Evolutionary conservation across 2,113 vertebrate genomes (phyloP).

Genomic region (Pica pica): DNA sequence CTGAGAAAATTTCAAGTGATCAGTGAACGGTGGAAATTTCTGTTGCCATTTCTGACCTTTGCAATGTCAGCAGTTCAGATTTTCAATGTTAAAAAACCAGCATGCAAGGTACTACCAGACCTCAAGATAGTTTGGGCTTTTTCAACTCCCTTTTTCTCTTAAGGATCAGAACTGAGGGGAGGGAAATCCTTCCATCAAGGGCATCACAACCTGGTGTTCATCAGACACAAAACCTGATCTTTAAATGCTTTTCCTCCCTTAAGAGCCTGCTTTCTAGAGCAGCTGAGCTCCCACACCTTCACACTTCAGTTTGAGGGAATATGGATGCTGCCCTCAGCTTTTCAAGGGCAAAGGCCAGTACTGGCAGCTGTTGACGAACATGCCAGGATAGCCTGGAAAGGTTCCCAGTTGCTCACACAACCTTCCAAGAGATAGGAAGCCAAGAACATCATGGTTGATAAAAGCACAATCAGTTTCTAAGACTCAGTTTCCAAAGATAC

Average conservation of each 20-base stretch:
- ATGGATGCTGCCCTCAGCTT: background rate
- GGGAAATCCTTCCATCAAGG: background rate
- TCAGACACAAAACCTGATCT: background rate
- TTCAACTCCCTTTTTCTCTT: background rate
- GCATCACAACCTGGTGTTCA: background rate
- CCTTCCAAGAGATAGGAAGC: background rate
- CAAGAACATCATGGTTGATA: background rate
- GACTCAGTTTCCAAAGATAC: background rate
- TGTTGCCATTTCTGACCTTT: background rate
- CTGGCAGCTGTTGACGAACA: background rate
- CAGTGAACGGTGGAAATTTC: conserved; percentile 14
- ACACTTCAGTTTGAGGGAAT: background rate
- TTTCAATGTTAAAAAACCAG: background rate
- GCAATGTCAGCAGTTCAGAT: background rate
- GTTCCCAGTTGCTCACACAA: background rate
- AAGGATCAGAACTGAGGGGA: background rate
- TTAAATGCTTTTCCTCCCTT: background rate
- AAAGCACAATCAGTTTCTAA: background rate
- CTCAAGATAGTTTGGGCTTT: background rate
- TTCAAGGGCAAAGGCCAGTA: background rate
- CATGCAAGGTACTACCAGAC: background rate
- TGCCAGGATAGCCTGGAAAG: background rate
- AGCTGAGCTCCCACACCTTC: background rate
- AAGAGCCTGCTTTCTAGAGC: background rate
- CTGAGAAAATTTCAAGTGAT: background rate